Conservation (phyloP, 2,113 vertebrate species). For the Aplodontia rufa region DNA sequence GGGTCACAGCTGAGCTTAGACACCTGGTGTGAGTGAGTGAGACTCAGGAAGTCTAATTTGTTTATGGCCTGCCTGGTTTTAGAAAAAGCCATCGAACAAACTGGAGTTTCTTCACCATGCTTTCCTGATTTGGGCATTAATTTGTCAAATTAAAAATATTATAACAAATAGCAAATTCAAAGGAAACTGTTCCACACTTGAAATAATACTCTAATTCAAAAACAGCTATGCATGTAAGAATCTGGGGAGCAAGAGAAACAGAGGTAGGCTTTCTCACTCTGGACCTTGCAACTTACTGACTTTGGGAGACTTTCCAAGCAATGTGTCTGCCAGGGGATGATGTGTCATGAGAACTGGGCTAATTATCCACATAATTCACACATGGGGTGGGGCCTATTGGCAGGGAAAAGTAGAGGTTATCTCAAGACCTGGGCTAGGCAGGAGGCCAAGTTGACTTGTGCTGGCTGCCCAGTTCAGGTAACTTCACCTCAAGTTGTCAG, state of each 20-base stretch:
- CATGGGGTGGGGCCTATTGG: neutral
- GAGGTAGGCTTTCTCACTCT: neutral
- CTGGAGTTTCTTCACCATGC: neutral
- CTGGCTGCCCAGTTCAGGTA: neutral
- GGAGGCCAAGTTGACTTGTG: neutral
- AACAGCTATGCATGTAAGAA: neutral
- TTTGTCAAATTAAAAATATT: neutral
- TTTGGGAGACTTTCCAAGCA: neutral
- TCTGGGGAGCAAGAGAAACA: neutral
- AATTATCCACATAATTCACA: neutral
- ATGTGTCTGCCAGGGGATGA: neutral
- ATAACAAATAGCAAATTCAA: neutral
- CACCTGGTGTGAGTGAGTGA: neutral
- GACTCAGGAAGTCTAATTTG: neutral
- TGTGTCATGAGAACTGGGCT: constrained; percentile 29
- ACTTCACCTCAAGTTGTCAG: neutral
- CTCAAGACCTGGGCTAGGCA: neutral
- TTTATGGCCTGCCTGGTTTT: neutral
- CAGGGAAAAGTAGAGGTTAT: neutral
- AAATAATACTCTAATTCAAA: neutral
- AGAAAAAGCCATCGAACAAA: neutral
- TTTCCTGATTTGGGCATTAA: neutral
- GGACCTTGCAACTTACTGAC: neutral
- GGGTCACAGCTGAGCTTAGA: neutral
- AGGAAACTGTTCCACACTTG: neutral